Base-by-base conservation (phyloP, 2,113 vertebrate species). In the Notiomystis cincta region DNA sequence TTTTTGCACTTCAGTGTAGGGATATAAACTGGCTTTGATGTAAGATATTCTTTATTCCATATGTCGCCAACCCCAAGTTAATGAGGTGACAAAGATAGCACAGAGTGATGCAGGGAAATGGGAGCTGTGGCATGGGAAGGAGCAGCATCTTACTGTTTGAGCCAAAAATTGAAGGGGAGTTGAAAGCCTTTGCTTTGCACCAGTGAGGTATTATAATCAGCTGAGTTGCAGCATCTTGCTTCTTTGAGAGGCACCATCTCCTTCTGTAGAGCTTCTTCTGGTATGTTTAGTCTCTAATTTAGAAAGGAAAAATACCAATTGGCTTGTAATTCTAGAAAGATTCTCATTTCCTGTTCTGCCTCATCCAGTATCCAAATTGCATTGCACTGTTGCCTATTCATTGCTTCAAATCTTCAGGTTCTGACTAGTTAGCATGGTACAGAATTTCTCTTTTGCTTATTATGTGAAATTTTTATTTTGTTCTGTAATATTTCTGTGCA, bases 231-330 rank as follows among this genome's bases (percentile, higher is more conserved):
- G 90, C 54, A 83, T 81, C 71, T 93, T 87, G 54, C 50, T 15
- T 54, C 22, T 86, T 69, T 86, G 79, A 66, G 86, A 93, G 40
- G 35, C 82, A 89, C 58, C 67, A 66, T 92, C 76, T 93, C 82
- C 72, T 90, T 88, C 86, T 90, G 51, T 23, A 47, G 76, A 80
- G 45, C 71, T 96, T 54, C 56, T 95, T 96, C 67, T 90, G 86
- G 60, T 86, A n/a, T 64, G 47, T 48, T 93, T 86, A 78, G 67
- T 73, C 71, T 83, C 47, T 95, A 89, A 93, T 93, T 95, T 93
- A 87, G 91, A 66, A 89, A 92, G 80, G 69, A 95, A 91, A 93
- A 92, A 56, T 75, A 91, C 60, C 64, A 92, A 56, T 75, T 95
- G 60, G 50, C 20, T 1, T 45, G 44, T 87, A 92, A 84, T 89